These are phyloP conservation scores for Zaprionus ornatus DNA, from an alignment of 1,140 invertebrate species.

Conservation along the genomic window DNA sequence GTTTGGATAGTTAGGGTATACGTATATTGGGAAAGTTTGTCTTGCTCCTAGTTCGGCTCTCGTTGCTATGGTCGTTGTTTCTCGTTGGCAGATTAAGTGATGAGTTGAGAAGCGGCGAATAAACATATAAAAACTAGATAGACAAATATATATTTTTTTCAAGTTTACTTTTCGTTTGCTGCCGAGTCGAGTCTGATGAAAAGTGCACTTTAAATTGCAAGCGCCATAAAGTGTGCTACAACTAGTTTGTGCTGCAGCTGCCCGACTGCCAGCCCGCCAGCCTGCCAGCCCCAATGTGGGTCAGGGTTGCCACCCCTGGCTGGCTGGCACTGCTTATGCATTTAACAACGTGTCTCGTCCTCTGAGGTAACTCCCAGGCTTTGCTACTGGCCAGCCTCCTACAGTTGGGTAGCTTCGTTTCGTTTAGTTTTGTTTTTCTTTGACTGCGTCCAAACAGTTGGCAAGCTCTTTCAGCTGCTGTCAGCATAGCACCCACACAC, in stretches of 20 bases:
- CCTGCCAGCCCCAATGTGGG: conserved; percentile 39
- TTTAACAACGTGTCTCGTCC: conserved; percentile 54
- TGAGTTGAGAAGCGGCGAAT: conserved; percentile 47
- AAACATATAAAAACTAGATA: conserved; percentile 52
- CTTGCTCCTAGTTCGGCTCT: conserved; percentile 29
- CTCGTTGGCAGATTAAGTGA: conserved; percentile 68
- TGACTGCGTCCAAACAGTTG: conserved; percentile 43
- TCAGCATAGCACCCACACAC: conserved; percentile 30
- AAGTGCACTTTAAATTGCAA: conserved; percentile 60
- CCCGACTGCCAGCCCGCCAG: conserved; percentile 1
- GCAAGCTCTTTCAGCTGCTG: conserved; percentile 32
- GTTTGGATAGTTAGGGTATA: conserved; percentile 8
- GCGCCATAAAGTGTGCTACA: conserved; percentile 53
- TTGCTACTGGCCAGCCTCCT: conserved; percentile 23
- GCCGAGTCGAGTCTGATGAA: conserved; percentile 37
- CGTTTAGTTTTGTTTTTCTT: conserved; percentile 34
- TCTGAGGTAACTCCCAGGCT: conserved; percentile 47
- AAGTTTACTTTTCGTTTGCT: conserved; percentile 50
- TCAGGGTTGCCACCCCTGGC: conserved; percentile 45
- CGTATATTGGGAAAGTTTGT: conserved; percentile 35
- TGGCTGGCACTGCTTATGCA: conserved; percentile 52
- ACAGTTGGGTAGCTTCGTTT: conserved; percentile 10
- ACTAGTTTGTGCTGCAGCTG: conserved; percentile 33
- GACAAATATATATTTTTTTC: conserved; percentile 45
- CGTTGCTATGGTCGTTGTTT: conserved; percentile 30